Percentiles rank a stretch among this genome's conserved stretches.
phyloP scores from a whole-genome alignment of 2,797 vertebrate genomes.

The Craterocephalus amniculus region DNA sequence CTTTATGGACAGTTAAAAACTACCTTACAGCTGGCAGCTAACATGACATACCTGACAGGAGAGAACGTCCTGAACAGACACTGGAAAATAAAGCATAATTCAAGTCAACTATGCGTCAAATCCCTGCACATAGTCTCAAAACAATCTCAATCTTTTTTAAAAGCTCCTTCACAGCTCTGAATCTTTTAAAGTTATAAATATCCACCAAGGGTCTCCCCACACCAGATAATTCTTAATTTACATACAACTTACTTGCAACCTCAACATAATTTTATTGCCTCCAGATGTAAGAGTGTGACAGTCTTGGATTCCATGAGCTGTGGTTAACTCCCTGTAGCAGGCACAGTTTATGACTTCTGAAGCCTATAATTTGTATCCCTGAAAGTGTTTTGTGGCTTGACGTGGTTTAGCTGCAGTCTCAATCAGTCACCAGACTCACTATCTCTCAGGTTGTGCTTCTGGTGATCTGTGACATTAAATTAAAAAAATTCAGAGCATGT shows the following conservation, averaged over 20 bases:
- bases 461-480: constrained; percentile 19
- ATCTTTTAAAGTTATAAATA: constrained; percentile 16
- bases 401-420: constrained; percentile 45
- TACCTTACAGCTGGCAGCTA: constrained; percentile 21
- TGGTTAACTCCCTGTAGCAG: constrained; percentile 43
- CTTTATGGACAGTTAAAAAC: constrained; percentile 22
- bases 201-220: not conserved
- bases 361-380: constrained; percentile 58
- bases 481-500: not conserved
- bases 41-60: constrained; percentile 26
- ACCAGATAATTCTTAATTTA: constrained; percentile 6
- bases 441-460: constrained; percentile 36
- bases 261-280: constrained; percentile 52
- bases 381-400: constrained; percentile 57
- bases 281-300: constrained; percentile 53
- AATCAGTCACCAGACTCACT: constrained; percentile 29
- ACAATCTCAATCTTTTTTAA: not conserved
- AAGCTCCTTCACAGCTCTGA: constrained; percentile 5
- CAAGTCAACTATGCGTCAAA: constrained; percentile 11
- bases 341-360: constrained; percentile 52
- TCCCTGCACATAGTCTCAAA: not conserved
- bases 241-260: constrained; percentile 24
- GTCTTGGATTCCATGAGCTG: constrained; percentile 29
- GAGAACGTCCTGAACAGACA: constrained; percentile 23
- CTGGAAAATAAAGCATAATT: constrained; percentile 48